Percentiles rank a stretch among this genome's conserved stretches.
Conservation (phyloP, 2,113 vertebrate genomes). For the Hydropotes inermis region DNA sequence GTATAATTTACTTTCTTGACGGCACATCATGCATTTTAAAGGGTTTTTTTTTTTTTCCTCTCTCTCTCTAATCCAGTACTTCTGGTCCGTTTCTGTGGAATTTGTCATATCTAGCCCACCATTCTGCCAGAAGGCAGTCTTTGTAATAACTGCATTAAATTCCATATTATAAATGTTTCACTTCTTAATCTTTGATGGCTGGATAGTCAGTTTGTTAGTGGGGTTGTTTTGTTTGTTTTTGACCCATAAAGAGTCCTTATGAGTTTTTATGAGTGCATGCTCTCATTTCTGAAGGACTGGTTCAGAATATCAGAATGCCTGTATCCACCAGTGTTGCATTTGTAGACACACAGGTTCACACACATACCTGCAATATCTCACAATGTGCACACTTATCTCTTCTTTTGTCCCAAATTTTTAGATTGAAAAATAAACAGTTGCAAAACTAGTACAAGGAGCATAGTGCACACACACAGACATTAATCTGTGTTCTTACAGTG, state of each 20-base stretch:
- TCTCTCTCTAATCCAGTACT: not conserved
- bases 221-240: not conserved
- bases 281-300: not conserved
- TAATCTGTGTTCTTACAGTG: not conserved
- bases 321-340: rapidly evolving
- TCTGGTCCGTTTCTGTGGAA: not conserved
- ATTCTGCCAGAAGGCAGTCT: not conserved
- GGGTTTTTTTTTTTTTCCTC: not conserved
- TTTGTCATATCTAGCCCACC: not conserved
- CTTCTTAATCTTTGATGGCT: not conserved
- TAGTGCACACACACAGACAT: rapidly evolving
- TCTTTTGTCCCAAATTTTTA: not conserved
- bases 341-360: not conserved
- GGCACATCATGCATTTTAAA: not conserved
- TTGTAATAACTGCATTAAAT: not conserved
- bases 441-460: not conserved
- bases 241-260: not conserved
- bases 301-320: not conserved
- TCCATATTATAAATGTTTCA: not conserved
- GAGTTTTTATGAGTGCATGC: not conserved
- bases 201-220: not conserved
- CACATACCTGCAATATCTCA: no score
- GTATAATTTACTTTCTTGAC: not conserved
- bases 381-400: rapidly evolving
- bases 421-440: not conserved